Evolutionary conservation across 1,140 invertebrate genomes (phyloP).

Genomic region (Brachionus rubens): DNA sequence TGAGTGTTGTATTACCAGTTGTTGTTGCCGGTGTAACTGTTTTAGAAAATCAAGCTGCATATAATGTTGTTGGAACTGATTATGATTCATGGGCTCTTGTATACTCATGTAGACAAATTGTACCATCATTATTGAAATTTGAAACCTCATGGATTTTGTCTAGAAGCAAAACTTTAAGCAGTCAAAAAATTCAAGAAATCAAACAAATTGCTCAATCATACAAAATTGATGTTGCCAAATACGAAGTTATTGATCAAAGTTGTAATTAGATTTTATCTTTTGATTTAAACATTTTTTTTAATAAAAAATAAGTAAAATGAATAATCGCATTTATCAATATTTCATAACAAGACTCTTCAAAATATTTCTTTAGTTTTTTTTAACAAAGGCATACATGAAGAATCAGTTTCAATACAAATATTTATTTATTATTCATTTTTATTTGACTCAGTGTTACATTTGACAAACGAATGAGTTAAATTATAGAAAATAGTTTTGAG

Average conservation of each 20-base stretch:
- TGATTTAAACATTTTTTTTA: no score
- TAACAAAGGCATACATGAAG: no score
- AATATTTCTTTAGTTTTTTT: no score
- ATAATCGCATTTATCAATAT: no score
- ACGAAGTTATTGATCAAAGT: background rate
- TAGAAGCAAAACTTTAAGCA: constrained; percentile 21
- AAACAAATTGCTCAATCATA: background rate
- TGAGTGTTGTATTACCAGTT: constrained; percentile 24
- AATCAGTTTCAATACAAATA: no score
- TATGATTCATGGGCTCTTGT: constrained; percentile 21
- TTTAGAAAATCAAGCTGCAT: background rate
- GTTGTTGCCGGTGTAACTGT: constrained; percentile 1
- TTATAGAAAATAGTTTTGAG: no score
- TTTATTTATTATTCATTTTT: no score
- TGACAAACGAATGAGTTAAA: no score
- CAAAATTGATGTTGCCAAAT: constrained; percentile 28
- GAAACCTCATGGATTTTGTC: constrained; percentile 41
- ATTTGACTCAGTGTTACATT: no score
- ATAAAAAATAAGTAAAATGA: background rate
- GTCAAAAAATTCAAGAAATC: background rate
- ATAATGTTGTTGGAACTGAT: constrained; percentile 20
- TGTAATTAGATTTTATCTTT: background rate
- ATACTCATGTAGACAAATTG: constrained; percentile 26
- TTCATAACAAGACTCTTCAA: no score
- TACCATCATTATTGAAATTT: constrained; percentile 38